Conservation (phyloP, 2,797 vertebrate species). For the Enteromius trimaculatus region DNA sequence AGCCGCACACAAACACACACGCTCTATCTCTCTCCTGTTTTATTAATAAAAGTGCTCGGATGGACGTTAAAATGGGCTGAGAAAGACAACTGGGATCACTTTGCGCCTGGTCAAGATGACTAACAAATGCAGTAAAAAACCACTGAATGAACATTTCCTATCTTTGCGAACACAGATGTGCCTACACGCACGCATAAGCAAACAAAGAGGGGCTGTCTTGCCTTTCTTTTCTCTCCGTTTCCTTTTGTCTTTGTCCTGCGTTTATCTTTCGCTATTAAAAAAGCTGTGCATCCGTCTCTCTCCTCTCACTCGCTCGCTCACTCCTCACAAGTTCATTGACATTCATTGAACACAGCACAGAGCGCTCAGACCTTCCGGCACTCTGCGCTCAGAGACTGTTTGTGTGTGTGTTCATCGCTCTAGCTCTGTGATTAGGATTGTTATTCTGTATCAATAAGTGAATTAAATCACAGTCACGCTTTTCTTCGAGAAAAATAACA, state of each 20-base stretch:
- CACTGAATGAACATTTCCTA: slow-evolving; percentile 42
- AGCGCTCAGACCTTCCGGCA: slow-evolving; percentile 60
- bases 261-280: slow-evolving; percentile 55
- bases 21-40: slow-evolving; percentile 42
- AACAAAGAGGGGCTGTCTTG: slow-evolving; percentile 45
- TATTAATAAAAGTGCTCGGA: slow-evolving; percentile 44
- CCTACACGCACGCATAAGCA: slow-evolving; percentile 23
- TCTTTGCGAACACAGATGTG: slow-evolving; percentile 42
- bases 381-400: slow-evolving; percentile 39
- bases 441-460: slow-evolving; percentile 43
- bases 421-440: slow-evolving; percentile 21
- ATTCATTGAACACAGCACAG: slow-evolving; percentile 63
- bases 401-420: slow-evolving; percentile 39
- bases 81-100: slow-evolving; percentile 21
- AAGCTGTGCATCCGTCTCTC: slow-evolving; percentile 50
- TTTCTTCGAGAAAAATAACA: slow-evolving; percentile 46
- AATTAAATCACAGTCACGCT: slow-evolving; percentile 38
- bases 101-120: slow-evolving; percentile 31
- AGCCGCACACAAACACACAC: slow-evolving; percentile 44
- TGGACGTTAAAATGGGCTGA: slow-evolving; percentile 22
- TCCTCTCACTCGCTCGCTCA: slow-evolving; percentile 32
- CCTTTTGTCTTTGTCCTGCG: slow-evolving; percentile 55
- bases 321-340: slow-evolving; percentile 63
- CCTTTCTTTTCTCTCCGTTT: slow-evolving; percentile 46
- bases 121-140: slow-evolving; percentile 32